Conservation (phyloP, 2,888 invertebrate species). For the Chalcosyrphus nemorum region DNA sequence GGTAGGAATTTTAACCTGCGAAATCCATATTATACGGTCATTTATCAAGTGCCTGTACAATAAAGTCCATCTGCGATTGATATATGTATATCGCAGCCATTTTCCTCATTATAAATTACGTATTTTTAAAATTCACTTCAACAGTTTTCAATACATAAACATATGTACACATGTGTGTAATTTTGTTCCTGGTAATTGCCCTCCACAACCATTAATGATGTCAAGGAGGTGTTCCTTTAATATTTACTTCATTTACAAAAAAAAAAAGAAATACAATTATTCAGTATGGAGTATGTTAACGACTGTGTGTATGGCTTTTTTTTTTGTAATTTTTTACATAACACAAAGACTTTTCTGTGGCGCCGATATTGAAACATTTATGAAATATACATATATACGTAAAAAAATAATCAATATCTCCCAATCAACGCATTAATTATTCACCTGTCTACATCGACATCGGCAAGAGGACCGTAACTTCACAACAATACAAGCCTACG, state of each 20-base stretch:
- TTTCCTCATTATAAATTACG: no score
- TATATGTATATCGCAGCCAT: no score
- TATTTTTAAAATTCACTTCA: not conserved
- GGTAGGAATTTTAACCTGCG: no score
- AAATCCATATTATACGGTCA: no score
- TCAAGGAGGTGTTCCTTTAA: not conserved
- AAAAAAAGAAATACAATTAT: constrained; percentile 37
- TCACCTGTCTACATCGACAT: constrained; percentile 28
- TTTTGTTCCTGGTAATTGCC: not conserved
- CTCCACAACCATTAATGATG: not conserved
- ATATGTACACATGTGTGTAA: not conserved
- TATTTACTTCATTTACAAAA: constrained; percentile 12
- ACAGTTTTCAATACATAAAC: not conserved
- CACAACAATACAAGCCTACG: constrained; percentile 69
- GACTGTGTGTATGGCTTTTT: not conserved
- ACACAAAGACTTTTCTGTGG: not conserved
- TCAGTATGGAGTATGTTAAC: not conserved
- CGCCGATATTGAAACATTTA: constrained; percentile 5
- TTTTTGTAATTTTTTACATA: not conserved
- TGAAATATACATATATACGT: no score
- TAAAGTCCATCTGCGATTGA: no score
- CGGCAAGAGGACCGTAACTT: constrained; percentile 35
- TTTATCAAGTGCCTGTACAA: no score
- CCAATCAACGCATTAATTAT: constrained; percentile 49
- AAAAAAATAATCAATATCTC: constrained; percentile 58